These are phyloP conservation scores for Caerostris darwini DNA, from an alignment of 1,140 invertebrate species.

Conservation along the genomic window DNA sequence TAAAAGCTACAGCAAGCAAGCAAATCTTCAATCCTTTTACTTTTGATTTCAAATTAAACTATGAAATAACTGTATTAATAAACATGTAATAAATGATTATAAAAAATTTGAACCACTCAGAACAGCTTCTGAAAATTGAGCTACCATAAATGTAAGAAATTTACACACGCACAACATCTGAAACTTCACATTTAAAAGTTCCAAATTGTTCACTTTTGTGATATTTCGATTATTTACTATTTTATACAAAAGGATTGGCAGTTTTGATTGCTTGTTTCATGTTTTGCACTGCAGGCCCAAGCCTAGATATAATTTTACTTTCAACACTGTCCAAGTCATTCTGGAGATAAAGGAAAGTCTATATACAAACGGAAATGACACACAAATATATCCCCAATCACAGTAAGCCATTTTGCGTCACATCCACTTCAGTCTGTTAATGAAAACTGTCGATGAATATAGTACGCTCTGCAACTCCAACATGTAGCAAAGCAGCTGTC, in stretches of 20 bases:
- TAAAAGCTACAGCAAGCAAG: conserved; percentile 37
- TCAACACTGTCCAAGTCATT: conserved; percentile 27
- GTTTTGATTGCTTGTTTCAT: conserved; percentile 63
- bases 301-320: conserved; percentile 14
- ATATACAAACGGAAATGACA: conserved; percentile 73
- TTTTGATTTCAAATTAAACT: not conserved
- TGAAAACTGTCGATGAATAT: conserved; percentile 49
- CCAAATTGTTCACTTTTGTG: not conserved
- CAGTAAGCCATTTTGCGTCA: conserved; percentile 74
- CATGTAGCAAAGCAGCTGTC: conserved; percentile 70
- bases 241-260: conserved; percentile 63
- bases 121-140: not conserved
- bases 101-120: not conserved
- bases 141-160: not conserved
- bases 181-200: not conserved
- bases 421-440: conserved; percentile 62
- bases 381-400: conserved; percentile 73
- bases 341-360: conserved; percentile 54
- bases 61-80: not conserved
- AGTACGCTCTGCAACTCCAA: conserved; percentile 47
- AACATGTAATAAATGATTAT: not conserved
- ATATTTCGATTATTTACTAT: not conserved
- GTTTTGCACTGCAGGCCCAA: not conserved
- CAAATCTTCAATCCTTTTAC: conserved; percentile 48
- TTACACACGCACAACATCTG: not conserved